phyloP scores from a whole-genome alignment of 2,113 vertebrate species.

The Onychorhynchus coronatus region DNA sequence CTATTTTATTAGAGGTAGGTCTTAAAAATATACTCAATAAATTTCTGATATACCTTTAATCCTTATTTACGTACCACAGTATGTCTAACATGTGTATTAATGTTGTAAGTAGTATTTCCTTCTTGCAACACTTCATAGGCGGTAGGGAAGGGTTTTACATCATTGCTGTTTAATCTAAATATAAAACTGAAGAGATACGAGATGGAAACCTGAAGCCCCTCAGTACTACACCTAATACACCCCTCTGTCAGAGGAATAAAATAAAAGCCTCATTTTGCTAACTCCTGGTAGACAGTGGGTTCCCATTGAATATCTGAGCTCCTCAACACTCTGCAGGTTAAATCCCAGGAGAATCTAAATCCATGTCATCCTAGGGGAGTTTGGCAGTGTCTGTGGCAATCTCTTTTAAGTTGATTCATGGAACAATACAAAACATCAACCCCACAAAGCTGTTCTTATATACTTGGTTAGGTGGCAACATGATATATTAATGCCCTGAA shows the following conservation, averaged over 20 bases:
- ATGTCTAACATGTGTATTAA: background rate
- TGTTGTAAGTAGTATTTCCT: background rate
- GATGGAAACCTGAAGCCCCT: background rate
- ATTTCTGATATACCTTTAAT: background rate
- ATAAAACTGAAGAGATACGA: background rate
- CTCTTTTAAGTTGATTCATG: background rate
- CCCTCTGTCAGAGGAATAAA: background rate
- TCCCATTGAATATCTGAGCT: background rate
- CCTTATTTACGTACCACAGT: background rate
- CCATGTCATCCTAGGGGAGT: background rate
- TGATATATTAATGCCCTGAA: constrained; percentile 17
- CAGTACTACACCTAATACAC: background rate
- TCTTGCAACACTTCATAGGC: background rate
- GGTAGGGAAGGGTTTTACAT: background rate
- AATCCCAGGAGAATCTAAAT: background rate
- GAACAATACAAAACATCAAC: background rate
- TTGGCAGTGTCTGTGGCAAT: background rate
- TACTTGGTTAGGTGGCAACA: background rate
- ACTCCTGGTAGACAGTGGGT: background rate
- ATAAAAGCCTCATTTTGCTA: background rate
- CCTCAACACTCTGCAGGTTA: background rate
- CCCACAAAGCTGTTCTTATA: background rate
- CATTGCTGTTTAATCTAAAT: background rate
- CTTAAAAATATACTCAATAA: background rate
- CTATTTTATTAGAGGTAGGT: background rate